Percentiles rank a stretch among this genome's conserved stretches.
phyloP scores from a whole-genome alignment of 2,888 invertebrate genomes.

The Panzeria rudis region DNA sequence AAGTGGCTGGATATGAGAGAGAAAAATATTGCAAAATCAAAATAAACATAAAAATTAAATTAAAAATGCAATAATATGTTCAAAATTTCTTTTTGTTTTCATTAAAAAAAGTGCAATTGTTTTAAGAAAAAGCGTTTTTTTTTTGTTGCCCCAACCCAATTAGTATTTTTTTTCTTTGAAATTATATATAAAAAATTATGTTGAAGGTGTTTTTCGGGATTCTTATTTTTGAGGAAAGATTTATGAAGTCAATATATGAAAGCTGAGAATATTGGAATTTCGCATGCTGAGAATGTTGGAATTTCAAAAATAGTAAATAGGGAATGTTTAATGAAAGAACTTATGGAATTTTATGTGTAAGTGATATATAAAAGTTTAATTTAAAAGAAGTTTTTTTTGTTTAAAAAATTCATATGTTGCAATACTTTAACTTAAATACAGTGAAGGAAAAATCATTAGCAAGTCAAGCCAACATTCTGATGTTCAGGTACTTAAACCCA shows the following conservation, averaged over 20 bases:
- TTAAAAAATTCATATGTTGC: too few species aligned
- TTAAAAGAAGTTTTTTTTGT: too few species aligned
- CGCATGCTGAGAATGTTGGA: conserved; percentile 22
- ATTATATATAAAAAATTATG: neutral
- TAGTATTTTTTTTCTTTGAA: neutral
- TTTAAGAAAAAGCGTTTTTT: neutral
- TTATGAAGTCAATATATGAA: conserved; percentile 41
- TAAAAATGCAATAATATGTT: conserved; percentile 3
- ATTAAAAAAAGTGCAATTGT: conserved; percentile 42
- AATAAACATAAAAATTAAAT: conserved; percentile 51
- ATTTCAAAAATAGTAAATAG: conserved; percentile 4
- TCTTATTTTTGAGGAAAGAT: neutral
- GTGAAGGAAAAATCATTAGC: too few species aligned
- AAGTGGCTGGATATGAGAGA: neutral
- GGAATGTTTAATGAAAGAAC: neutral
- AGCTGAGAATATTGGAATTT: conserved; percentile 1
- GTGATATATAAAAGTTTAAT: too few species aligned
- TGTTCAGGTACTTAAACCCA: too few species aligned
- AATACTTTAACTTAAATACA: too few species aligned
- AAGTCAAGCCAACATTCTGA: too few species aligned
- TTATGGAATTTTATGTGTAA: neutral
- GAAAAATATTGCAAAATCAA: conserved; percentile 59
- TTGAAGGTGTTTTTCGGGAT: neutral
- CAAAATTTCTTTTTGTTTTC: neutral
- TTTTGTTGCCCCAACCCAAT: conserved; percentile 9